Evolutionary conservation across 2,888 invertebrate species (phyloP), one percentile per base, ranked within the genome.

Genomic region (Eupithecia exiguata): DNA sequence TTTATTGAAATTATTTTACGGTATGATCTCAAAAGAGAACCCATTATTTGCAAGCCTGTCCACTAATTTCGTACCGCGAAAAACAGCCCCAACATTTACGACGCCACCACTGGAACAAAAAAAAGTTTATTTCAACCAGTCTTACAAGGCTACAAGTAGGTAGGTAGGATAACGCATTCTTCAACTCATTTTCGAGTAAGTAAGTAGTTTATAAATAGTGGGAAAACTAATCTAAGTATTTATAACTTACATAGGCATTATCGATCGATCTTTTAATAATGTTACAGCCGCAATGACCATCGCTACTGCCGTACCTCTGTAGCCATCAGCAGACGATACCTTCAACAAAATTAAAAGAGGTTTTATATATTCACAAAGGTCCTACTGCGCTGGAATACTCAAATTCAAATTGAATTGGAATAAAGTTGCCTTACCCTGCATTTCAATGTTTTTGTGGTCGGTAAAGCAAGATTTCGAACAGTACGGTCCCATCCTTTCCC

Each of bases 261-360:
- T 82, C 0, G 78, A 71, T 12, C 68, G 69, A 68, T 90, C 88
- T 65, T 79, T 85, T 21, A 89, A 63, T 66, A 88, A 77, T 3
- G 87, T 87, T 2, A 88, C 71, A 5, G 88, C 88, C 36, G 87
- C 83, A 58, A 82, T 78, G 0, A 86, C 70, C 49, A 87, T 76
- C 0, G 84, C 77, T 46, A 83, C 43, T 12, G 84, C 83, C 6
- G 89, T 88, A 5, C 85, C 80, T 62, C 81, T 75, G 74, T 90
- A 89, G 0, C 85, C 88, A 77, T 90, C 87, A 10, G 49, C 71
- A 30, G 87, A 88, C 14, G 86, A 83, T 16, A 89, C 84, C 89
- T 90, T 76, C 16, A 82, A 63, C 38, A 40, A 65, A 63, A 65
- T 65, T 36, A 65, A 9, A 14, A 36, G 2, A 21, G 1, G 6